A percentile compares a stretch with the other conserved stretches of the same genome.
Conservation (phyloP, 2,113 vertebrate genomes). For the chimpanzee (Pan troglodytes) region NHGRI_mPanTro3-v2.1_pri NC_072407.2:83615501-83616000, state of each 20-base stretch:
- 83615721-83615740: neutral
- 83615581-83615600: neutral
- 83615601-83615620: neutral
- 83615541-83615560: neutral
- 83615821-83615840: neutral
- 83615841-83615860: neutral
- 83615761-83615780: neutral
- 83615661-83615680: neutral
- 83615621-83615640: neutral
- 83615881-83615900: neutral
- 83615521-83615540: neutral
- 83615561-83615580: neutral
- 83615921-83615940: neutral
- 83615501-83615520: neutral
- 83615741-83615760: neutral
- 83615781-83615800: neutral
- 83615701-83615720: neutral
- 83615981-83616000: neutral
- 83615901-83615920: neutral
- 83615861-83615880: constrained; percentile 6
- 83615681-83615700: neutral
- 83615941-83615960: neutral
- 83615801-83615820: neutral
- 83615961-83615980: neutral
- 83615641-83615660: neutral